Evolutionary conservation across 2,113 vertebrate species (phyloP).

Genomic region (Pygoscelis adeliae): DNA sequence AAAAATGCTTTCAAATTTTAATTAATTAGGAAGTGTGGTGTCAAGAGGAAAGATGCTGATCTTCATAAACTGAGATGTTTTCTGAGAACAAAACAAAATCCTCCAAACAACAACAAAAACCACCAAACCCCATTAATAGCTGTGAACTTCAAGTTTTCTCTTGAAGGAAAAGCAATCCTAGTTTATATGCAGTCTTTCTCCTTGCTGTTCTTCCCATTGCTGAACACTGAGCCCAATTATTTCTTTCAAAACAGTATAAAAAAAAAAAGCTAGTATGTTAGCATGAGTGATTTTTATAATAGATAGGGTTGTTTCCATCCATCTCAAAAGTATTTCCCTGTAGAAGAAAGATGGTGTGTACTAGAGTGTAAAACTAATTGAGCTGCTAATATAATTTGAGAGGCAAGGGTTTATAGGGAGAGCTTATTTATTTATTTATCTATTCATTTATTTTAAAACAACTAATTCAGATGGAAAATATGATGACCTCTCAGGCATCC

Average conservation of each 20-base stretch:
- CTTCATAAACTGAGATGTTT: not conserved
- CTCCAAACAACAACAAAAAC: not conserved
- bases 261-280: not conserved
- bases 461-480: not conserved
- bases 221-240: conserved; percentile 9
- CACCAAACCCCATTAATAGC: not conserved
- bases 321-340: conserved; percentile 1
- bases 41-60: not conserved
- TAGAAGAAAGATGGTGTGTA: conserved; percentile 9
- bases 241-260: not conserved
- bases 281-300: conserved; percentile 43
- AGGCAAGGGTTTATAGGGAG: not conserved
- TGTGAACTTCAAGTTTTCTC: not conserved
- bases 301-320: conserved; percentile 2
- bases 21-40: not conserved
- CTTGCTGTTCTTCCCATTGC: not conserved
- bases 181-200: not conserved
- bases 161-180: not conserved
- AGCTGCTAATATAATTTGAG: not conserved
- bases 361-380: conserved; percentile 29
- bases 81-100: not conserved
- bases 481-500: not conserved
- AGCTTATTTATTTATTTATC: not conserved
- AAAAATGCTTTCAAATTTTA: not conserved
- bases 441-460: not conserved